Evolutionary conservation across 1,140 invertebrate genomes (phyloP), one percentile per base, ranked within the genome.

Genomic region (Prorops nasuta): DNA sequence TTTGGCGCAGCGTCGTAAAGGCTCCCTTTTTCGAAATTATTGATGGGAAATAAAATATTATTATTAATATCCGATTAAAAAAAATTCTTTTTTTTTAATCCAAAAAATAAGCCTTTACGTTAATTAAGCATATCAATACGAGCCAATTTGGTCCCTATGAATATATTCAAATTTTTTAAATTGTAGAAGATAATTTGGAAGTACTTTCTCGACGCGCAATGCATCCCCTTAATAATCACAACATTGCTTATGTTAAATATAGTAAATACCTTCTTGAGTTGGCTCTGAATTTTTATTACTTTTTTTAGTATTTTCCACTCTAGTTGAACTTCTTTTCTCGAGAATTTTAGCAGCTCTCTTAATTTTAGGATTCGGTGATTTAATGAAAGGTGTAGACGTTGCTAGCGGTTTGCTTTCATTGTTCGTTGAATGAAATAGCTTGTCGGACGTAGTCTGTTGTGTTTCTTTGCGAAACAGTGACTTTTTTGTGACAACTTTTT

Each of bases 311-410:
- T 8, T 36, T 40, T 20, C 45, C 22, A 3, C 48, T 46, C 21
- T 56, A 39, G 24, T 31, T 39, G 22, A 28, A 38, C 10, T 50
- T 9, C 8, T 36, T 56, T 44, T 47, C 49, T 3, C 9, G 9
- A 7, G 44, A 3, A 2, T 15, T 17, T 16, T 62, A 3, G 24
- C 15, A 2, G 19, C 16, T 37, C 47, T 64, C 2, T 51, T 56
- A 6, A 49, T 6, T 35, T 64, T 64, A 4, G 34, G 3, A 7
- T 3, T 14, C 3, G 31, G 1, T n/a, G 32, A 3, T 16, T 64
- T 63, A 0, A 59, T 36, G 32, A 63, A 14, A 1, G 69, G 66
- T 0, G 69, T 67, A 0, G 69, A 71, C 0, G 66, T 54, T 4
- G 63, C 60, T 12, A 69, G 22, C 8, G 60, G 57, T 20, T 57